phyloP scores from a whole-genome alignment of 2,888 invertebrate species.

The Leistus spinibarbis region DNA sequence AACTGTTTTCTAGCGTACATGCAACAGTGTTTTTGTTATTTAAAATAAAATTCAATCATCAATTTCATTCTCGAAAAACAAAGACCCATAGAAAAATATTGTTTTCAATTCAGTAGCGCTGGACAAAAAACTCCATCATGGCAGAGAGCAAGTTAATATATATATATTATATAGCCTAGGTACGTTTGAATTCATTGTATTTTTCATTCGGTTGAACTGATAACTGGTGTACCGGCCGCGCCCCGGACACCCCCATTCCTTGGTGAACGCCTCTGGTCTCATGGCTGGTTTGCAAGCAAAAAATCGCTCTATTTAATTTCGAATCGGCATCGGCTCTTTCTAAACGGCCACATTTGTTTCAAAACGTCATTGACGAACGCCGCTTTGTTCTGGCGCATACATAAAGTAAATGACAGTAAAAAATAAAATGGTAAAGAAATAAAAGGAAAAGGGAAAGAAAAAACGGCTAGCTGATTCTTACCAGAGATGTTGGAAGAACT shows the following conservation, averaged over 20 bases:
- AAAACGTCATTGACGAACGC: slow-evolving; percentile 20
- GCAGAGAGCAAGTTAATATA: too few relatives aligned
- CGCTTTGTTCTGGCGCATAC: slow-evolving; percentile 6
- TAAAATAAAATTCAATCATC: background rate
- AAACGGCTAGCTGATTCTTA: background rate
- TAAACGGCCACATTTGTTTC: slow-evolving; percentile 29
- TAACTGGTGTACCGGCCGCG: background rate
- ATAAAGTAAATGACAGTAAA: background rate
- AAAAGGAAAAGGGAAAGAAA: too few relatives aligned
- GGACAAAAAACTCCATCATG: slow-evolving; percentile 12
- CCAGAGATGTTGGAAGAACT: too few relatives aligned
- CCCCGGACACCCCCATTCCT: background rate
- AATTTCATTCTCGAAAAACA: slow-evolving; percentile 3
- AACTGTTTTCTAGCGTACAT: too few relatives aligned
- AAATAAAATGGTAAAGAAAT: too few relatives aligned
- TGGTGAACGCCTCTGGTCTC: slow-evolving; percentile 12
- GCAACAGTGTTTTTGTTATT: background rate
- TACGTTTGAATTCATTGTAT: background rate
- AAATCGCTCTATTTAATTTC: slow-evolving; percentile 27
- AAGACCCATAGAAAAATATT: background rate
- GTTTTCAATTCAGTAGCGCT: slow-evolving; percentile 11
- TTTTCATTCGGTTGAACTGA: background rate
- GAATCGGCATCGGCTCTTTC: slow-evolving; percentile 28
- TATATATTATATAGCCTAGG: too few relatives aligned
- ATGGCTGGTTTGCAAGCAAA: too few relatives aligned